phyloP scores from a whole-genome alignment of 2,888 invertebrate species.

The Agrotis ipsilon region DNA sequence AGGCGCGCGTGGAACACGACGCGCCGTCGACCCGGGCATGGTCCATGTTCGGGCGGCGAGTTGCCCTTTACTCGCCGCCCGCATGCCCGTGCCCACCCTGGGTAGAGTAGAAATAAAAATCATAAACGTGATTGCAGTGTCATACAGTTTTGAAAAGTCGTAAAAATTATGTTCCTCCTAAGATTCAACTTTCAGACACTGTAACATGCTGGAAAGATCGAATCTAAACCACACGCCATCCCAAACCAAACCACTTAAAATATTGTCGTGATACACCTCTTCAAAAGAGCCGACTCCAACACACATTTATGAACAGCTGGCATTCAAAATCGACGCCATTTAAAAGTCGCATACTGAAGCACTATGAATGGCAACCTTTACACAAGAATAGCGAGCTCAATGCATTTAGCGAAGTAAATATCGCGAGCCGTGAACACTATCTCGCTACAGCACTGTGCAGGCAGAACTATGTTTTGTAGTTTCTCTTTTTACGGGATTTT shows the following conservation, averaged over 20 bases:
- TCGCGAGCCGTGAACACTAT: conserved; percentile 57
- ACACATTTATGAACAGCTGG: conserved; percentile 22
- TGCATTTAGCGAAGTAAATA: conserved; percentile 64
- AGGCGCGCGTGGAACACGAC: too few relatives aligned
- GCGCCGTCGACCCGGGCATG: too few relatives aligned
- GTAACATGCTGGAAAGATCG: neutral
- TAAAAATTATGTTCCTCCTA: too few relatives aligned
- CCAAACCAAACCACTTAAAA: conserved; percentile 2
- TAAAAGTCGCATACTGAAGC: conserved; percentile 43
- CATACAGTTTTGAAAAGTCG: neutral
- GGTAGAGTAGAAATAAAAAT: too few relatives aligned
- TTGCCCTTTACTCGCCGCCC: too few relatives aligned
- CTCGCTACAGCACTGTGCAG: conserved; percentile 31
- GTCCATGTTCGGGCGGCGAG: too few relatives aligned
- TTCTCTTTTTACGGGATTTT: conserved; percentile 32
- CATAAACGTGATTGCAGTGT: neutral
- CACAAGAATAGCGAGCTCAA: conserved; percentile 46
- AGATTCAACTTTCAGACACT: neutral
- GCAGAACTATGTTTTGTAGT: conserved; percentile 18
- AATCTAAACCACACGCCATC: neutral
- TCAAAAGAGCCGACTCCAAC: conserved; percentile 10
- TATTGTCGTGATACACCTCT: conserved; percentile 15
- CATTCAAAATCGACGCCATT: conserved; percentile 51
- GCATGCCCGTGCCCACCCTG: too few relatives aligned
- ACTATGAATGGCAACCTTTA: conserved; percentile 51